A percentile compares a stretch with the other conserved stretches of the same genome.
Conservation (phyloP, 2,113 vertebrate species). For the Ginglymostoma cirratum region DNA sequence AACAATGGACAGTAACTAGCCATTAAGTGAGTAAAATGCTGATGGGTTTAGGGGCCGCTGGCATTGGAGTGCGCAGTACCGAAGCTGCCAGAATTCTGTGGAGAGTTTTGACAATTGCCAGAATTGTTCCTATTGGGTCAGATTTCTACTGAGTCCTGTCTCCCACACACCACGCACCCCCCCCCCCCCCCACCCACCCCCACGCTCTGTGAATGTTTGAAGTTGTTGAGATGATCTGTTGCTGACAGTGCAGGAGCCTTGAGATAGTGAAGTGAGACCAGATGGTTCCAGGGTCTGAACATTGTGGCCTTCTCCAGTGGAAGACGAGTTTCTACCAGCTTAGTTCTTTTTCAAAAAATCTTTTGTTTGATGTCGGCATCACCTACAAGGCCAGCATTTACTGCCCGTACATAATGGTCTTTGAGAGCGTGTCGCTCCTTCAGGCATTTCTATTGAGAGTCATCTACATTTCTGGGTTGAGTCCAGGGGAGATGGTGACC, state of each 20-base stretch:
- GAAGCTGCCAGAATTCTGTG: neutral
- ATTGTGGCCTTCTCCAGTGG: slow-evolving; percentile 1
- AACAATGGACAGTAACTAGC: no score
- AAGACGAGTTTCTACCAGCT: neutral
- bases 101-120: neutral
- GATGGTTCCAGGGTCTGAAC: slow-evolving; percentile 26
- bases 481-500: no score
- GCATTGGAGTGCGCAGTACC: neutral
- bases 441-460: neutral
- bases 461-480: no score
- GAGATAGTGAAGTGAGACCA: slow-evolving; percentile 45
- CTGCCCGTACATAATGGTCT: neutral
- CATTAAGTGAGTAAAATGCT: no score
- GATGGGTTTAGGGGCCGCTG: no score
- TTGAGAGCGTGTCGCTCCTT: neutral
- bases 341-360: no score
- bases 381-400: neutral
- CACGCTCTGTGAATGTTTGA: slow-evolving; percentile 38
- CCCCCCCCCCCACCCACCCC: neutral
- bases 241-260: slow-evolving; percentile 35
- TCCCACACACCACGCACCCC: neutral
- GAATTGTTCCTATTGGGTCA: neutral
- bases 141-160: neutral
- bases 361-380: neutral
- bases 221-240: slow-evolving; percentile 44